Evolutionary conservation across 2,797 vertebrate species (phyloP), one percentile per base, ranked within the genome.

Genomic region (Tauraco hartlaubi): DNA sequence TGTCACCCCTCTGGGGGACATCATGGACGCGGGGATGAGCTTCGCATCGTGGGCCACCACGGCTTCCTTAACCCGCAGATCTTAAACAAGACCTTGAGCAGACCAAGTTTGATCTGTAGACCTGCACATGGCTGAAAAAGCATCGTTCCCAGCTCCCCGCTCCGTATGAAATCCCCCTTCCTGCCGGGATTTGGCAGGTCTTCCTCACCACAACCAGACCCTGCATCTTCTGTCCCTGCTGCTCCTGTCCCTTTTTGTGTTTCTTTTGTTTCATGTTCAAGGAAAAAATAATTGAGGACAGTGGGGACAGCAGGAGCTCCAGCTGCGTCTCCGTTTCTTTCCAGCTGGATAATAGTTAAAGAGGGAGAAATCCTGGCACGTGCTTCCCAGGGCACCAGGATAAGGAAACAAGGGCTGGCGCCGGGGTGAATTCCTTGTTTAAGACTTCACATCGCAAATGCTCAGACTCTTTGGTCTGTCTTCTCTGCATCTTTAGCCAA

Each of bases 1-100:
- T 62, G 68, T 37, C 29, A 31, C 59, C 59, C 28, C 56, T 41
- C 11, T 29, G 28, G 35, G 37, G n/a, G 49, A 63, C 56, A 22
- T 43, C 8, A 7, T 0, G n/a, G 81, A 13, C 2, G 2, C 0
- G 1, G 22, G 44, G 39, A 28, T 41, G 64, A 37, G 33, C 52
- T 76, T 76, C 2, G 2, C 33, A 18, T 37, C 2, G 2, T 3
- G 43, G 43, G 21, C 63, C 28, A 16, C 1, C 0, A 31, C 0
- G 2, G 46, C 16, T 59, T 82, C 10, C 0, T 54, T 37, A 66
- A 59, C 11, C 26, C 37, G 13, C 23, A 16, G 31, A 26, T 33
- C 48, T 49, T 49, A 43, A 44, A 22, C 1, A 7, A 49, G 48
- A 29, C 20, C 28, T 31, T 31, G 35, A 61, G 48, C 48, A 78